Evolutionary conservation across 2,888 invertebrate species (phyloP).

Genomic region (Epinotia bilunana): DNA sequence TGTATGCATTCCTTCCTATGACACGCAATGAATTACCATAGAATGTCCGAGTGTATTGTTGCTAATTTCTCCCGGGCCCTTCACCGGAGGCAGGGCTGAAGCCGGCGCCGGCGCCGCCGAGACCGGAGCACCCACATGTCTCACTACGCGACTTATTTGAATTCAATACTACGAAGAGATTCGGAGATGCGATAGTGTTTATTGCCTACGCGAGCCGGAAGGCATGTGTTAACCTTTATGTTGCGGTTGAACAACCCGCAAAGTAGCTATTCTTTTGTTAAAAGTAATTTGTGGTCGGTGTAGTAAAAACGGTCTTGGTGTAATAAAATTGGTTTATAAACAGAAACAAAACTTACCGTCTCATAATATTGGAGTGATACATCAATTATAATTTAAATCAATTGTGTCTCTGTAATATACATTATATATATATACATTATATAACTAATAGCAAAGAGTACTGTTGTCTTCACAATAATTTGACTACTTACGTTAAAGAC

Average conservation of each 20-base stretch:
- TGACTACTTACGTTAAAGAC: too few species aligned
- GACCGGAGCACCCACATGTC: conserved; percentile 64
- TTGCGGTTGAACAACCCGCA: conserved; percentile 50
- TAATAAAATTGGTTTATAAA: conserved; percentile 6
- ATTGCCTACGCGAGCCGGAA: conserved; percentile 47
- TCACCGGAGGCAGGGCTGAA: conserved; percentile 37
- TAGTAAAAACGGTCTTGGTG: neutral
- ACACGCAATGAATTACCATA: conserved; percentile 42
- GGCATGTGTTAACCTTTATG: conserved; percentile 46
- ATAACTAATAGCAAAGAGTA: too few species aligned
- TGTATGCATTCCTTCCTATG: conserved; percentile 34
- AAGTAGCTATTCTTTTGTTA: conserved; percentile 30
- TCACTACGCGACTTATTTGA: conserved; percentile 62
- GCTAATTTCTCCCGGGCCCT: conserved; percentile 42
- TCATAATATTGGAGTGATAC: neutral
- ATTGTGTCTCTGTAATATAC: neutral
- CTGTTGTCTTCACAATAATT: too few species aligned
- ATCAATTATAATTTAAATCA: neutral
- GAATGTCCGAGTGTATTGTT: conserved; percentile 30
- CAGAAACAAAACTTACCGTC: neutral
- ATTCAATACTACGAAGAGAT: conserved; percentile 71
- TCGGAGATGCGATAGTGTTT: conserved; percentile 59
- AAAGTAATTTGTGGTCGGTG: conserved; percentile 13
- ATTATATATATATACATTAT: too few species aligned
- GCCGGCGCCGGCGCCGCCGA: conserved; percentile 59